Base-by-base conservation (phyloP, 2,113 vertebrate species). In the Cynocephalus volans region DNA sequence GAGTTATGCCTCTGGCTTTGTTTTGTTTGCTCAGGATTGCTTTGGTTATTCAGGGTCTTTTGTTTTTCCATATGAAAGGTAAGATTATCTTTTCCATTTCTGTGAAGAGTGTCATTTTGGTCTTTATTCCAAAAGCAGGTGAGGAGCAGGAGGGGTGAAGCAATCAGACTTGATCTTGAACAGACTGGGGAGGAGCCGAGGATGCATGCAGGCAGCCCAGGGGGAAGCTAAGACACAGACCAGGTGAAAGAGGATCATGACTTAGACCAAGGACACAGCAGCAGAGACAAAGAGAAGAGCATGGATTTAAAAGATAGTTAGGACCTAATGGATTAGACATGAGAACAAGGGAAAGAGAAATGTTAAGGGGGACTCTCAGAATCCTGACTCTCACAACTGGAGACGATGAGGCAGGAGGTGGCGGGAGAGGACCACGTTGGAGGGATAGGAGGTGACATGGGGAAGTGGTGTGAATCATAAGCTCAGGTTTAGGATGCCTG, bases 71-170 rank as follows among this genome's bases (percentile, higher is more conserved):
- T 41, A 41, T 41, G 41, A 41, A 41, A 41, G 41, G 41, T 41
- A 41, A 41, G 41, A 41, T 41, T 41, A 41, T 41, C 41, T 41
- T 41, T 41, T 41, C 41, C 41, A 41, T 41, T 41, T 41, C 41
- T 41, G 41, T 41, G 41, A 41, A 41, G 41, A 41, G 41, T 41
- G 41, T 41, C 41, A 54, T 65, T 11, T n/a, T 8, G 58, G 36
- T 65, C 48, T 95, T 33, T 26, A 23, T 85, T 90, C 88, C 75
- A 18, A 89, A 92, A 81, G 69, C 62, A 14, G 50, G 11, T 52
- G 31, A 70, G 60, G 33, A 48, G 50, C 0, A 6, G 58, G 72
- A 36, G 58, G 41, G 41, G 62, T 28, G 6, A 69, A 28, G 52
- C 3, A 23, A 67, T 41, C 79, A 45, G 75, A 89, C 7, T 2